Base-by-base conservation (phyloP, 2,888 invertebrate genomes). In the Ormia ochracea region DNA sequence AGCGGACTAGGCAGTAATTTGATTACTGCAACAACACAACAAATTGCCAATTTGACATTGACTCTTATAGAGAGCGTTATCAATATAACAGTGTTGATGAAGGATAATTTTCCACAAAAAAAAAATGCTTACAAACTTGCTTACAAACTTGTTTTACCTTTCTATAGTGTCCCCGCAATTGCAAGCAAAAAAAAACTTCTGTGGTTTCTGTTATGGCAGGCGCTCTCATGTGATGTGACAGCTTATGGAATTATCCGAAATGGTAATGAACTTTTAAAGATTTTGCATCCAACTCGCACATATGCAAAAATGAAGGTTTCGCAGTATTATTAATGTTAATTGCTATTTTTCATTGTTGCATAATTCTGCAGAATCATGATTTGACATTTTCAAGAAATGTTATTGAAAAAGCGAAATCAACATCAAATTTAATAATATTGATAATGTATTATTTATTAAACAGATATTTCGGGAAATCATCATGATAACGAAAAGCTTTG, bases 261-360 rank as follows among this genome's bases (percentile, higher is more conserved):
- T 58, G 56, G 36, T 66, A 74, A 66, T 74, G 65, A 74, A 74
- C 65, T 65, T 66, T 58, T 50, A 14, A 36, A 65, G 43, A 66
- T 65, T 65, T 41, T 58, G 48, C 21, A n/a, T 21, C 5, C 41
- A 38, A 33, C 54, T 9, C 43, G 5, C n/a, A 17, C 33, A 19
- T 3, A 48, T 17, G 9, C 17, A 31, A n/a, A n/a, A n/a, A n/a
- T 12, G 14, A 38, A 36, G 41, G 6, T 52, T 31, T 52, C 45
- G 43, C 26, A 45, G 38, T 52, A 12, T 54, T 69, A 69, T 76
- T 59, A 41, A 58, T 72, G 31, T 38, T 73, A 66, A 65, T 65
- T 52, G 41, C 48, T 10, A 50, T 68, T 54, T 31, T 77, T 36
- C n/a, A 56, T 10, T 12, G 69, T 78, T 77, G 58, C 73, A 73